Conservation (phyloP, 2,113 vertebrate species). For the Pelobates fuscus region DNA sequence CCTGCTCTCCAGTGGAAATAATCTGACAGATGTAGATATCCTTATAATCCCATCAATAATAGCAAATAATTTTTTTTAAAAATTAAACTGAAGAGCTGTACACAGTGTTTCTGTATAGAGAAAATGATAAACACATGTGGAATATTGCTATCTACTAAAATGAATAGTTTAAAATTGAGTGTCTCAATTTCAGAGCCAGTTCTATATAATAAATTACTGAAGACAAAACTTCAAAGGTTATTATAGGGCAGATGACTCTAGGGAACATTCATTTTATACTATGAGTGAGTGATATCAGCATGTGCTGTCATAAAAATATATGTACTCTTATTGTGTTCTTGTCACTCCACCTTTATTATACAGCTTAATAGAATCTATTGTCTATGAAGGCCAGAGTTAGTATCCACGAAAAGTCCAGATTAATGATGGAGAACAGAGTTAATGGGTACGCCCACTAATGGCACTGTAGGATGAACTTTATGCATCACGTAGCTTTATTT, state of each 20-base stretch:
- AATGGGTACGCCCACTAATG: constrained; percentile 41
- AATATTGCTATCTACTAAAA: not conserved
- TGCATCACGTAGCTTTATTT: constrained; percentile 39
- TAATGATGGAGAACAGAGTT: constrained; percentile 30
- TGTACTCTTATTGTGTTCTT: constrained; percentile 38
- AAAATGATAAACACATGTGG: not conserved
- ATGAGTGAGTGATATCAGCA: constrained; percentile 16
- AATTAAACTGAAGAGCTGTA: not conserved
- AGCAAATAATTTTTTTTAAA: too few species aligned
- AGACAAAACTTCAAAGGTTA: constrained; percentile 36
- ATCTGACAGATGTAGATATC: not conserved
- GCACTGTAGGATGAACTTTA: constrained; percentile 38
- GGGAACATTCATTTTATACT: constrained; percentile 26
- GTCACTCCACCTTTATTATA: constrained; percentile 32
- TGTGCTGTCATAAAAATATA: constrained; percentile 37
- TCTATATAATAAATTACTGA: not conserved
- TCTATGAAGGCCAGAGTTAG: constrained; percentile 20
- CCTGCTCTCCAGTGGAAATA: not conserved
- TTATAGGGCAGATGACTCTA: constrained; percentile 23
- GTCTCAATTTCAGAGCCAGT: constrained; percentile 1
- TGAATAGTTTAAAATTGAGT: not conserved
- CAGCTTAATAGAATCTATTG: constrained; percentile 36
- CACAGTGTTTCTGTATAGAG: not conserved
- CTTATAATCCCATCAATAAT: not conserved
- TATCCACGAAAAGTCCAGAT: constrained; percentile 19